Base-by-base conservation (phyloP, 2,797 vertebrate species). In the Alouatta caraya region DNA sequence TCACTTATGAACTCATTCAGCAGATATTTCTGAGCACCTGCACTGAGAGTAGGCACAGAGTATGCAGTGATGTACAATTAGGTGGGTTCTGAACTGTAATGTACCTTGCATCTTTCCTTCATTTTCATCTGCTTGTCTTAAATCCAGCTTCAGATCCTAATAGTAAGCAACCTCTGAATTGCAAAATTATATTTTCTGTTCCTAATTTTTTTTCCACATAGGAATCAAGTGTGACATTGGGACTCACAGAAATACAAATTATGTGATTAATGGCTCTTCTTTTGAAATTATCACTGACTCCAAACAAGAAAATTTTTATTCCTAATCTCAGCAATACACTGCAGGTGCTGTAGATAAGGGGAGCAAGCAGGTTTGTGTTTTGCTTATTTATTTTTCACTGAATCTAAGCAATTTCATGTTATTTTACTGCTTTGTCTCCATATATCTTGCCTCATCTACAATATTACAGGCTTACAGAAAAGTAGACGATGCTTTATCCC, bases 11-110 rank as follows among this genome's bases (percentile, higher is more conserved):
- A 28, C 13, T 80, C 19, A 39, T 22, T 88, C 39, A 61, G 75
- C 7, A 72, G 1, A 57, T 26, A 37, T 3, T 19, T 21, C 14
- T 84, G 61, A 59, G 6, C 3, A 6, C 30, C 8, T 22, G 10
- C 17, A 5, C 4, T 26, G 6, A 15, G 13, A 89, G 0, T 5
- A 70, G 17, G 14, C 8, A 8, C 17, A 44, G 12, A 37, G 3
- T 3, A 15, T 17, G 39, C 5, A 5, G 1, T 10, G 11, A 5
- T 11, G 15, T 5, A 33, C 0, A 1, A 12, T 1, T 2, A 33
- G 12, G 12, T n/a, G 78, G 8, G 5, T 30, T 33, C 21, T 93
- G 50, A 17, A 44, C 11, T 10, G 1, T 12, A n/a, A 17, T 0
- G 3, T 11, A 30, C 61, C 1, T 46, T 2, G 0, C 2, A 10